Evolutionary conservation across 1,140 invertebrate genomes (phyloP).

Genomic region (Zaprionus africanus): DNA sequence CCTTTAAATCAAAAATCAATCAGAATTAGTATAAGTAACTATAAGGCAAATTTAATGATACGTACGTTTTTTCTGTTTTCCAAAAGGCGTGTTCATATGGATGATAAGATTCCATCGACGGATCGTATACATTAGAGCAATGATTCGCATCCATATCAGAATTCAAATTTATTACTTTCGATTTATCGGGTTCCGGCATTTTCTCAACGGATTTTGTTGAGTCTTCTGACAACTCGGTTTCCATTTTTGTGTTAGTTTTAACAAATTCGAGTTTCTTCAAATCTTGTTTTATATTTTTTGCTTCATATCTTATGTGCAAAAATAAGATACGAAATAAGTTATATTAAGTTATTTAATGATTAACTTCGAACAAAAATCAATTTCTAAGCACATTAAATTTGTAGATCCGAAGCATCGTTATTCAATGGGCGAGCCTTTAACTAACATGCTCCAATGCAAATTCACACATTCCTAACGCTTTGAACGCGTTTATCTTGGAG

Average conservation of each 20-base stretch:
- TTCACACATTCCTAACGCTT: too few species aligned
- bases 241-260: not conserved
- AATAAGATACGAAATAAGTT: too few species aligned
- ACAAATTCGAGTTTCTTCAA: not conserved
- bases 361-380: too few species aligned
- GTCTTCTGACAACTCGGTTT: not conserved
- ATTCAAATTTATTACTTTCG: slow-evolving; percentile 53
- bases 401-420: too few species aligned
- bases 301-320: too few species aligned
- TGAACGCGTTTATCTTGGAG: too few species aligned
- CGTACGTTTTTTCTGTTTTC: slow-evolving; percentile 90
- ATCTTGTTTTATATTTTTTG: not conserved
- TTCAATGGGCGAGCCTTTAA: too few species aligned
- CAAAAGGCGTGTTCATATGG: slow-evolving; percentile 96
- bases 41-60: slow-evolving; percentile 23
- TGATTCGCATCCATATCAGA: slow-evolving; percentile 29
- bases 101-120: slow-evolving; percentile 91
- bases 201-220: not conserved
- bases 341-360: too few species aligned
- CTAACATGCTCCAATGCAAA: too few species aligned
- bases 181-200: slow-evolving; percentile 8
- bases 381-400: too few species aligned
- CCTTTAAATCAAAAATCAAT: slow-evolving; percentile 83
- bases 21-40: not conserved
- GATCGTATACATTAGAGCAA: slow-evolving; percentile 88